Conservation (phyloP, 1,140 invertebrate species). For the Pseudomyrmex pallidus region DNA sequence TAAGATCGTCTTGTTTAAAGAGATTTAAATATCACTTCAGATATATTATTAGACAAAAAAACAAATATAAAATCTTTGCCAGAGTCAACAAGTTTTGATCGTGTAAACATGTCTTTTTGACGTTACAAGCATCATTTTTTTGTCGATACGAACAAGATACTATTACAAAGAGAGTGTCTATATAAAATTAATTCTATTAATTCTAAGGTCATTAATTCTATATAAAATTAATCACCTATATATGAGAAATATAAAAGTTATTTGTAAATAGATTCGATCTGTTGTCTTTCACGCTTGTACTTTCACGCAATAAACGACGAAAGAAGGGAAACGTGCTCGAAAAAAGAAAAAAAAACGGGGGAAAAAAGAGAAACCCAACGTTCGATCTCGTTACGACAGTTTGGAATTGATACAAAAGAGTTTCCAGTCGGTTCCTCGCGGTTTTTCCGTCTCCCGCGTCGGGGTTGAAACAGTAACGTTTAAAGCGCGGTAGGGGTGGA, state of each 20-base stretch:
- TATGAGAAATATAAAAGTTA: background rate
- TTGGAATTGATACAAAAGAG: conserved; percentile 71
- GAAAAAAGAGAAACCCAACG: background rate
- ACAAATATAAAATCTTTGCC: background rate
- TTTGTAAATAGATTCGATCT: conserved; percentile 5
- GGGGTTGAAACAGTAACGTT: conserved; percentile 69
- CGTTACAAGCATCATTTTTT: conserved; percentile 2
- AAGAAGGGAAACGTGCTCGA: background rate
- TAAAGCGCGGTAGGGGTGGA: conserved; percentile 72
- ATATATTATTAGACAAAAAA: background rate
- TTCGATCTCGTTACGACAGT: conserved; percentile 62
- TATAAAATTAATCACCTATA: background rate
- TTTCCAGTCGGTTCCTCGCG: conserved; percentile 28
- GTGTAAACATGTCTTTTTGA: conserved; percentile 16
- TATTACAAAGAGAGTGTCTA: conserved; percentile 31
- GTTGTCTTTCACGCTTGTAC: background rate
- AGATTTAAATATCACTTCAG: no score
- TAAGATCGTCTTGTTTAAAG: no score
- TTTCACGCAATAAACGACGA: background rate
- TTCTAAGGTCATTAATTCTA: no score
- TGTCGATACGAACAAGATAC: conserved; percentile 18
- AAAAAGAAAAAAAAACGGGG: conserved; percentile 7
- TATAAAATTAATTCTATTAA: background rate
- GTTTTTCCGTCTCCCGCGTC: conserved; percentile 42
- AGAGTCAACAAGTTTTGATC: conserved; percentile 2